Conservation (phyloP, 2,888 invertebrate genomes). For the Lacanobia oleracea region DNA sequence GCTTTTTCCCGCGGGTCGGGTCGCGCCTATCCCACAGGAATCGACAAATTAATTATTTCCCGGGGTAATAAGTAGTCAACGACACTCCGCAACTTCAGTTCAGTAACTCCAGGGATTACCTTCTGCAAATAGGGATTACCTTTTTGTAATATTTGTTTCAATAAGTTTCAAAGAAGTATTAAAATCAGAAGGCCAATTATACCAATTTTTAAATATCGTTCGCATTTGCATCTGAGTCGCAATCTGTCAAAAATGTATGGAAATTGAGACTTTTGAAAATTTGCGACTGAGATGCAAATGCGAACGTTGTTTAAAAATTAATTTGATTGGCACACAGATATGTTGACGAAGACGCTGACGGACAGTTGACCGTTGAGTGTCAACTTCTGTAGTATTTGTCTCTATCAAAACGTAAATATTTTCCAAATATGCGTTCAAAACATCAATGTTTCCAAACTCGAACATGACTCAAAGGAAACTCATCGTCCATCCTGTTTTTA, state of each 20-base stretch:
- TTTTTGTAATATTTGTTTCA: background rate
- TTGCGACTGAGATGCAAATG: too few relatives aligned
- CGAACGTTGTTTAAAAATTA: too few relatives aligned
- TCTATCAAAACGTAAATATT: conserved; percentile 29
- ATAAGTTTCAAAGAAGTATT: background rate
- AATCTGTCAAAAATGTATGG: too few relatives aligned
- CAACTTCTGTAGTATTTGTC: background rate
- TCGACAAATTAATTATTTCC: background rate
- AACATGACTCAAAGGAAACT: conserved; percentile 59
- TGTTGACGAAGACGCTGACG: too few relatives aligned
- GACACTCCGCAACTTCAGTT: background rate
- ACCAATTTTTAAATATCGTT: too few relatives aligned
- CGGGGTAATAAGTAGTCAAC: background rate
- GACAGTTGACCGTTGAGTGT: background rate
- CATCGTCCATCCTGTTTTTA: conserved; percentile 59
- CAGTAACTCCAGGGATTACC: background rate
- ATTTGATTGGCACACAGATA: too few relatives aligned
- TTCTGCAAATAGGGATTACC: too few relatives aligned
- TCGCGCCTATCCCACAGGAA: background rate
- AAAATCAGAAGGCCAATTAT: background rate
- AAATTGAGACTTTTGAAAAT: too few relatives aligned
- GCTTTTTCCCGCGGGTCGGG: too few relatives aligned
- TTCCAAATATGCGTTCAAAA: conserved; percentile 20
- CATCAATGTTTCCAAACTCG: conserved; percentile 55
- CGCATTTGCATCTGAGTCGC: too few relatives aligned